Conservation (phyloP, 2,888 invertebrate species). For the Ormyrus pomaceus region DNA sequence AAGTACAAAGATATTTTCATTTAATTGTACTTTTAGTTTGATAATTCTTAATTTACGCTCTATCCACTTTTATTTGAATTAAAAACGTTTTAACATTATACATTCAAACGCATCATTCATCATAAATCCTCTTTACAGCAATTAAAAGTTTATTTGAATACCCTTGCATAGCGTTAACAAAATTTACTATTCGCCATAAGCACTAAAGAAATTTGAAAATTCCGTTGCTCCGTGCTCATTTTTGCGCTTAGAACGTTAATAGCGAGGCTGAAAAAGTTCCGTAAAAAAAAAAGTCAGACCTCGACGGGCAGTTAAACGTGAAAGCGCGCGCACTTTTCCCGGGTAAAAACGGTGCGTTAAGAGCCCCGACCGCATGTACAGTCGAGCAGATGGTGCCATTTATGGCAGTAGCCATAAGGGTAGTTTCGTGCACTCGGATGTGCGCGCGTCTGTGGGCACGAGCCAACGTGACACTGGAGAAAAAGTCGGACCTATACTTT, state of each 20-base stretch:
- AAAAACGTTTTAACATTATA: no score
- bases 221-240: constrained; percentile 19
- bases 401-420: constrained; percentile 41
- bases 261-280: constrained; percentile 1
- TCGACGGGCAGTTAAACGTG: constrained; percentile 12
- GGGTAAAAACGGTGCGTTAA: constrained; percentile 26
- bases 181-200: no score
- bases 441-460: not conserved
- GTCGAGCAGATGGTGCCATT: constrained; percentile 47
- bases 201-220: constrained; percentile 5
- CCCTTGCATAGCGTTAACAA: no score
- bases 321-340: constrained; percentile 20
- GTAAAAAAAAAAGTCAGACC: constrained; percentile 1
- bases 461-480: constrained; percentile 30
- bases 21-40: no score
- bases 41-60: no score
- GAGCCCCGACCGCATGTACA: not conserved
- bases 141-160: no score
- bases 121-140: no score
- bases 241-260: constrained; percentile 17
- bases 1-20: no score
- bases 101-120: no score
- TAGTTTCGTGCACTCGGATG: constrained; percentile 33
- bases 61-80: no score
- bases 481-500: constrained; percentile 16